A percentile compares a stretch with the other conserved stretches of the same genome.
phyloP scores from a whole-genome alignment of 2,113 vertebrate species.

The Albula glossodonta region DNA sequence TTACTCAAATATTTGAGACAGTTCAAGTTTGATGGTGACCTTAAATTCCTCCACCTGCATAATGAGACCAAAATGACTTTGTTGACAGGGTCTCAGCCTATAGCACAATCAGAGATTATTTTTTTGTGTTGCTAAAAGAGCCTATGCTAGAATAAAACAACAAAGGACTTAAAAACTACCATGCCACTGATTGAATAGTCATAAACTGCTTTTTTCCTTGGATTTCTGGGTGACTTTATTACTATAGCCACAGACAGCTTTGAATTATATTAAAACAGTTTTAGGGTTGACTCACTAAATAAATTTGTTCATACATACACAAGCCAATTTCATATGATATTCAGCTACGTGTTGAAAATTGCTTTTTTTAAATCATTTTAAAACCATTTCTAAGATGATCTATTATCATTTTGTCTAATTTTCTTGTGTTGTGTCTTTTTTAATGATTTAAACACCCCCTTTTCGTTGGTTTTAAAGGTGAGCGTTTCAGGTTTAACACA shows the following conservation, averaged over 20 bases:
- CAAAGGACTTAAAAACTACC: conserved; percentile 33
- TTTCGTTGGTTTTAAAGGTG: no score
- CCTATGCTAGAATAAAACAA: not conserved
- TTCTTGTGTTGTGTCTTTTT: no score
- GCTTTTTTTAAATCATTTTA: not conserved
- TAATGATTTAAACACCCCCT: no score
- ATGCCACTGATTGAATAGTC: conserved; percentile 26
- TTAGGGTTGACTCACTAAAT: not conserved
- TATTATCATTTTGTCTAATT: no score
- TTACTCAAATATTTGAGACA: not conserved
- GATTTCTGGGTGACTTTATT: conserved; percentile 3
- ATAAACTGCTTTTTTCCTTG: conserved; percentile 1
- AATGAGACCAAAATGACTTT: not conserved
- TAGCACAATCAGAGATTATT: not conserved
- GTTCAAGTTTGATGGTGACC: not conserved
- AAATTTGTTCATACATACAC: not conserved
- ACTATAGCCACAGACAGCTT: conserved; percentile 11
- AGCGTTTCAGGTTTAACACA: not conserved
- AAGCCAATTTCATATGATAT: not conserved
- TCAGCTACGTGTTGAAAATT: no score
- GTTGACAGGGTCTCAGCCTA: not conserved
- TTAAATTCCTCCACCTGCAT: not conserved
- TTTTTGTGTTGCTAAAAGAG: conserved; percentile 21
- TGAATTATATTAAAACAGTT: conserved; percentile 8
- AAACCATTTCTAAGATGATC: not conserved